A percentile compares a stretch with the other conserved stretches of the same genome.
These are phyloP conservation scores for Stylophora pistillata DNA, from an alignment of 64 coral and sea anemone genomes.

Conservation along the genomic window DNA sequence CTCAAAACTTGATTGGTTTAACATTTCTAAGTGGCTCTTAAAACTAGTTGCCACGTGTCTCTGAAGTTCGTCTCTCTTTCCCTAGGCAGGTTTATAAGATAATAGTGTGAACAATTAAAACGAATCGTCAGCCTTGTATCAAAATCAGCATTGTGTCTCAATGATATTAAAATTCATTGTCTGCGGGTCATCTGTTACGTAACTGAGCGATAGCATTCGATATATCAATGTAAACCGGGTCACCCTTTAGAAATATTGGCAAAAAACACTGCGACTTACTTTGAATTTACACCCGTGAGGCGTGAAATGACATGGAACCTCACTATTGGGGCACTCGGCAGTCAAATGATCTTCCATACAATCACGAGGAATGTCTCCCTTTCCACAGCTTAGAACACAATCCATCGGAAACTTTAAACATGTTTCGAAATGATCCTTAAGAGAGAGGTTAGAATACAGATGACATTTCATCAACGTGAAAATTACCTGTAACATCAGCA, in stretches of 20 bases:
- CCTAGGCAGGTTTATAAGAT: neutral
- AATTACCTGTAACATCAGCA: no score
- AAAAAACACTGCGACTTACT: neutral
- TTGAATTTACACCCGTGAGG: constrained; percentile 23
- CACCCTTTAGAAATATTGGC: neutral
- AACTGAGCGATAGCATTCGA: neutral
- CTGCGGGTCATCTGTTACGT: neutral
- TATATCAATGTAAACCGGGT: neutral
- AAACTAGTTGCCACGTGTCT: neutral
- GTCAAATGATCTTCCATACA: constrained; percentile 6
- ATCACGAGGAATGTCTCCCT: constrained; percentile 13
- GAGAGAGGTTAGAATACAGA: neutral
- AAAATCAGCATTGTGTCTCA: no score
- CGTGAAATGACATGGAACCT: neutral
- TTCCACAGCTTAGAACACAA: constrained; percentile 15
- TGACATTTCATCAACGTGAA: no score
- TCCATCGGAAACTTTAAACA: neutral
- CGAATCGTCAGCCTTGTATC: no score
- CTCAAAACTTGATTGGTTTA: constrained; percentile 4
- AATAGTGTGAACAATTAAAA: no score
- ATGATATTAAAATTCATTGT: no score
- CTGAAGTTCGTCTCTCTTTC: neutral
- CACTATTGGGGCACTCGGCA: constrained; percentile 1
- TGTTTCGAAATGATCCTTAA: constrained; percentile 7
- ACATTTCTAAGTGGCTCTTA: neutral